phyloP scores from a whole-genome alignment of 1,140 invertebrate species.

The Grapholita molesta region DNA sequence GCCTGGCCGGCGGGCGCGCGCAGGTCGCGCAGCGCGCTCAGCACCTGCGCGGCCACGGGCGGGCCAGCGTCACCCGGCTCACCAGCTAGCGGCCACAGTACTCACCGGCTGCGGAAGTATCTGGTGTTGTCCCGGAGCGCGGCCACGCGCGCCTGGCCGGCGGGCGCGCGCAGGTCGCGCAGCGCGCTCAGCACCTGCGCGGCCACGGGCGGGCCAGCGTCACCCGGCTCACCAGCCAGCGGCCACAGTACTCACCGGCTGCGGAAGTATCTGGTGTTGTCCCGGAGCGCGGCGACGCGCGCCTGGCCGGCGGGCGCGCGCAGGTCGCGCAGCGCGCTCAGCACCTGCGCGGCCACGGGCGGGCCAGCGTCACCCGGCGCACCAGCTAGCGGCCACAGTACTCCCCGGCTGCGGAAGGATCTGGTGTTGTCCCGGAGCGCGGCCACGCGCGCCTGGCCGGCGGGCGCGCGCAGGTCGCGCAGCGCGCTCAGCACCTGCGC shows the following conservation, averaged over 20 bases:
- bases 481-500: no score
- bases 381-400: no score
- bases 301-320: neutral
- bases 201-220: no score
- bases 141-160: slow-evolving; percentile 36
- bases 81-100: neutral
- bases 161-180: slow-evolving; percentile 41
- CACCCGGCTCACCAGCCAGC: neutral
- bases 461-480: no score
- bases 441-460: no score
- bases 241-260: neutral
- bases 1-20: slow-evolving; percentile 19
- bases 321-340: neutral
- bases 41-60: no score
- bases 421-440: no score
- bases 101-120: slow-evolving; percentile 15
- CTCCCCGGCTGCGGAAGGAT: no score
- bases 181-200: slow-evolving; percentile 34
- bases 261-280: neutral
- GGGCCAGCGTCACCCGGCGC: no score
- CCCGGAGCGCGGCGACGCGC: neutral
- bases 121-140: neutral
- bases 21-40: slow-evolving; percentile 42
- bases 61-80: no score
- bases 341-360: slow-evolving; percentile 93